Base-by-base conservation (phyloP, 2,113 vertebrate genomes). In the Smithornis capensis region DNA sequence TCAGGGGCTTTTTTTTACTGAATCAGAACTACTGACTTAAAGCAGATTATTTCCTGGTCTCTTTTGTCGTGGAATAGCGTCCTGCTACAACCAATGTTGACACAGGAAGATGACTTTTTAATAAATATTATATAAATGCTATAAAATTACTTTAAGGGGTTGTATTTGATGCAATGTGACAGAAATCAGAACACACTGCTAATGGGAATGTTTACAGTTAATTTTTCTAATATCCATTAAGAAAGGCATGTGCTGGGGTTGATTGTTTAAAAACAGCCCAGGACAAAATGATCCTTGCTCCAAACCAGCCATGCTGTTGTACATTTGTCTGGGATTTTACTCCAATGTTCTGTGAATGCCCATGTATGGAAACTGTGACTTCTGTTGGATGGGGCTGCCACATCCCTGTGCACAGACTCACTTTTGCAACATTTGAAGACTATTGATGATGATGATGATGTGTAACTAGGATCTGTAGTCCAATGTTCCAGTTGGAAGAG, bases 221-320 rank as follows among this genome's bases (percentile, higher is more conserved):
- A 79, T 94, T 96, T 90, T 89, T 77, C 29, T 82, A 90, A 92
- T 38, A 85, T 31, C 2, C 4, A 68, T 86, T 87, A 83, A 76
- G 73, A 90, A 94, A 93, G 79, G 76, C 80, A 62, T 60, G 64
- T 33, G 22, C 47, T 62, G 42, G 52, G 64, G 94, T 96, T 40
- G 75, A 87, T 73, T 96, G 49, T 90, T 95, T 92, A 86, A 95
- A 84, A 94, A 40, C 63, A 93, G 70, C 90, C 45, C 47, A 18
- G 84, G 67, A 94, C 63, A 88, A 83, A 75, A 86, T 2, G 69
- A 80, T 90, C 89, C 62, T 81, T 79, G 60, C 69, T 53, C 64
- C 60, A 80, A 53, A 25, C 40, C 92, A 89, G 70, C 83, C 56
- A 47, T 13, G n/a, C 33, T 75, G 60, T 14, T 47, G 59, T 56